Base-by-base conservation (phyloP, 2,797 vertebrate species). In the Sandelia bainsii region DNA sequence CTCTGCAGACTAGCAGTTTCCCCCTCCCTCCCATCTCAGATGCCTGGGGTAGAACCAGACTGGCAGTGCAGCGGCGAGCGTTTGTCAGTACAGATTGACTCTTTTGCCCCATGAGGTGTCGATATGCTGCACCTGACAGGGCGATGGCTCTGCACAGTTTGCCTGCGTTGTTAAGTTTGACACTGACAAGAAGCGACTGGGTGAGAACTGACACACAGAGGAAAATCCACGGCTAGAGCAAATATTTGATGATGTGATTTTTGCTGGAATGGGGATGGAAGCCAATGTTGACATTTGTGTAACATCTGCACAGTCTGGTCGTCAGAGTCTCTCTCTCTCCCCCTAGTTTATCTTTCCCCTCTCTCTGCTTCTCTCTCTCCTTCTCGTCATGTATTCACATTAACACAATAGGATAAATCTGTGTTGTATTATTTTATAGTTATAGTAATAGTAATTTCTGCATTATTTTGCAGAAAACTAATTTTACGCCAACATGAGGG, bases 221-320 rank as follows among this genome's bases (percentile, higher is more conserved):
- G 51, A 82, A 91, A 91, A 91, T 83, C 83, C 78, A 81, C 68
- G 10, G 85, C 84, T 62, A 79, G 76, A 68, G 87, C 92, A 95
- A 94, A 94, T 95, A 93, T 94, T 93, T 94, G 91, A 91, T 87
- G 85, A 92, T 86, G 88, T 88, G 89, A 90, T 94, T 93, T 93
- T 82, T 49, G 46, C 81, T 62, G 81, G 86, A 90, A 86, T 86
- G 85, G 80, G 89, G 83, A 90, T 62, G 78, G 81, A 77, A 85
- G 77, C 75, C 37, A 32, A 56, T 90, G 90, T 91, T 91, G 85
- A 91, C 87, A 87, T 88, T 90, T 87, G 73, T 85, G 75, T 87
- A 89, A 84, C 89, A 87, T 85, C 71, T 82, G 76, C 83, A 79
- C 66, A 69, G 52, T 75, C 80, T 82, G 52, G 62, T 82, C 57